Conservation (phyloP, 2,113 vertebrate genomes). For the Oncorhynchus kisutch region DNA sequence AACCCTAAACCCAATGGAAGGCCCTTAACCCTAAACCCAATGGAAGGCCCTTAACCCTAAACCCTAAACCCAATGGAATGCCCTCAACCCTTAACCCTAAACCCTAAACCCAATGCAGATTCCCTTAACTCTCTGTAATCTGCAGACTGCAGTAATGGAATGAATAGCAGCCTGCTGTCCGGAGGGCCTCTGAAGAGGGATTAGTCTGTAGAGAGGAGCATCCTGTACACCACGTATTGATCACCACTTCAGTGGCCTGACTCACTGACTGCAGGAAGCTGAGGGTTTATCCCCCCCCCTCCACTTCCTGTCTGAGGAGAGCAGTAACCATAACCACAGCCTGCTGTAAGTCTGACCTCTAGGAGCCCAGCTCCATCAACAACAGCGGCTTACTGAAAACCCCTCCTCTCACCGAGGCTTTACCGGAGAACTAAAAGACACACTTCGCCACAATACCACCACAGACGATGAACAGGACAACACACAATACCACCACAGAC, state of each 20-base stretch:
- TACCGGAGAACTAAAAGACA: too few species aligned
- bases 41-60: too few species aligned
- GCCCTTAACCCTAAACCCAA: too few species aligned
- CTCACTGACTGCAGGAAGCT: neutral
- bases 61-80: too few species aligned
- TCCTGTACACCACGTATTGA: neutral
- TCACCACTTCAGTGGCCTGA: neutral
- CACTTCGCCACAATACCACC: too few species aligned
- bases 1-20: too few species aligned
- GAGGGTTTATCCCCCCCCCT: neutral
- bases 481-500: too few species aligned
- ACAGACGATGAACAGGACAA: too few species aligned
- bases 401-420: too few species aligned
- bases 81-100: too few species aligned
- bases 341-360: neutral
- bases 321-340: neutral
- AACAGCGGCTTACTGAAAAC: neutral
- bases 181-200: neutral
- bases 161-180: neutral
- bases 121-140: neutral
- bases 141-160: neutral
- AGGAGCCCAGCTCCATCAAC: neutral
- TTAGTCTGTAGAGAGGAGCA: neutral
- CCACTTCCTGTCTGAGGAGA: neutral
- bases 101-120: neutral